These are phyloP conservation scores for Hydrotaea diabolus DNA, from an alignment of 2,888 invertebrate species.

Conservation along the genomic window DNA sequence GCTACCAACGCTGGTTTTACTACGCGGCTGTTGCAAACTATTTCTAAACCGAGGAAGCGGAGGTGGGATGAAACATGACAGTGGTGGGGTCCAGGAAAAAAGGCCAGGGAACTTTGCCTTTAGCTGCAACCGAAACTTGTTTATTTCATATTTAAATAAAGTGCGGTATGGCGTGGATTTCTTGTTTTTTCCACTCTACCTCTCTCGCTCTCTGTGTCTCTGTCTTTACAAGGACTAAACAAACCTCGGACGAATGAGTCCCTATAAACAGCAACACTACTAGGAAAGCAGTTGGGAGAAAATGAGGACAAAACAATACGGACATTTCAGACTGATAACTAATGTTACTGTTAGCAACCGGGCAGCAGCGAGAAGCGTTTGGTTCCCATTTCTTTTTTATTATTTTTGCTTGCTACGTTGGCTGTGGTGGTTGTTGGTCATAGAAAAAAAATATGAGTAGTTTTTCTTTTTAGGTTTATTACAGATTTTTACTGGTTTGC, in stretches of 20 bases:
- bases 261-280: conserved; percentile 8
- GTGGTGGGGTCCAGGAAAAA: not conserved
- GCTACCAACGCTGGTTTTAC: not conserved
- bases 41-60: not conserved
- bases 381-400: too few species aligned
- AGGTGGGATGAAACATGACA: conserved; percentile 29
- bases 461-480: conserved; percentile 16
- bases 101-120: conserved; percentile 50
- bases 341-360: conserved; percentile 22
- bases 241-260: conserved; percentile 36
- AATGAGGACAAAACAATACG: conserved; percentile 35
- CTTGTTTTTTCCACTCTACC: conserved; percentile 15
- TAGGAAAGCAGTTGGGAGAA: not conserved
- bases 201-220: not conserved
- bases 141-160: conserved; percentile 64
- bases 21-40: not conserved
- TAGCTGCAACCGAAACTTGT: conserved; percentile 64
- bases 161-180: conserved; percentile 28
- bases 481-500: not conserved
- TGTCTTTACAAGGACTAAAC: conserved; percentile 26
- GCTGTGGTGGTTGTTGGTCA: too few species aligned
- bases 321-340: conserved; percentile 51
- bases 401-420: not conserved
- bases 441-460: not conserved
- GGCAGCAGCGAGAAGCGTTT: not conserved